phyloP scores from a whole-genome alignment of 2,113 vertebrate genomes.

The Ovis canadensis region DNA sequence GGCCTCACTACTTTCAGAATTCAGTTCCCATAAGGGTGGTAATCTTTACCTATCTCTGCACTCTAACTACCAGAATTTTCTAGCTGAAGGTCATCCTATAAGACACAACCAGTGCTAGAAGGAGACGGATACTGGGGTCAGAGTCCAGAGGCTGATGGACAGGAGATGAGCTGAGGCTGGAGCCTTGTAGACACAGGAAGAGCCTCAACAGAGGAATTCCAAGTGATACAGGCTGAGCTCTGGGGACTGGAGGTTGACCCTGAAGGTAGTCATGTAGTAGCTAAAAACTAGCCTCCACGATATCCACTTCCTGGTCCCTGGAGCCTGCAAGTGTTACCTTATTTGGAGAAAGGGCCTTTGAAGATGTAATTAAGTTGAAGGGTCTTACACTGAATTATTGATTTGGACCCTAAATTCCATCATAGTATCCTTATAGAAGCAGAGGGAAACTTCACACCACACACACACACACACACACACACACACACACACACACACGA shows the following conservation, averaged over 20 bases:
- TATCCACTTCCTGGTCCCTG: neutral
- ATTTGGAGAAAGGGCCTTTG: neutral
- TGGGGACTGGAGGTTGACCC: neutral
- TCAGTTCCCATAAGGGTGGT: neutral
- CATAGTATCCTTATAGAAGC: neutral
- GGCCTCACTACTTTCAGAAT: neutral
- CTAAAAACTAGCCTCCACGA: neutral
- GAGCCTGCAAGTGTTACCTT: neutral
- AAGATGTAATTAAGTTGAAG: neutral
- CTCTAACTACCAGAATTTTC: neutral
- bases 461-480: neutral
- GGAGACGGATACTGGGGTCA: neutral
- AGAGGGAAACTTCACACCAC: neutral
- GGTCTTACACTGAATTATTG: neutral
- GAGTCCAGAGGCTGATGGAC: neutral
- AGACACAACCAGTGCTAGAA: neutral
- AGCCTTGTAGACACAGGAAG: neutral
- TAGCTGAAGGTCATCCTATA: neutral
- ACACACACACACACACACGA: neutral
- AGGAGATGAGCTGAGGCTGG: neutral
- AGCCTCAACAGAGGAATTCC: neutral
- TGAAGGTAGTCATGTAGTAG: neutral
- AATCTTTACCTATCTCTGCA: neutral
- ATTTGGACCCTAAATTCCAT: neutral
- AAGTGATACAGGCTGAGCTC: neutral